Conservation (phyloP, 2,113 vertebrate genomes). For the Tylochromis polylepis region DNA sequence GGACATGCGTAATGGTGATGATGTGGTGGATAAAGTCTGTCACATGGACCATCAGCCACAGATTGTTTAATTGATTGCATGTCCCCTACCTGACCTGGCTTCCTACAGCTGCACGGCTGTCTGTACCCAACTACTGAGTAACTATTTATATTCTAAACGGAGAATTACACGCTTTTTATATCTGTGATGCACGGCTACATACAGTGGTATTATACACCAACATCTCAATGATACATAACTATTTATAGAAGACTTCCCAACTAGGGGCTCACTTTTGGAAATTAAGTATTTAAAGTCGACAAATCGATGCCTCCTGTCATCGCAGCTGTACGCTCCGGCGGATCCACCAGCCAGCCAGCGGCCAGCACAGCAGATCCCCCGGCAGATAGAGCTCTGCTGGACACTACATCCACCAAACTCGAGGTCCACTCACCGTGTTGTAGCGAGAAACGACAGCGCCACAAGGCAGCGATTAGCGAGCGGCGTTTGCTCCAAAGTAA, state of each 20-base stretch:
- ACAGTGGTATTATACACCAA: background rate
- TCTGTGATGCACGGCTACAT: background rate
- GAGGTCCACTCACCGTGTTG: conserved; percentile 62
- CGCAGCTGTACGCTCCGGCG: background rate
- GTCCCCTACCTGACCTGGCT: conserved; percentile 19
- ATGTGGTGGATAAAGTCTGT: conserved; percentile 29
- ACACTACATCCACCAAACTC: conserved; percentile 11
- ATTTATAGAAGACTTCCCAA: background rate
- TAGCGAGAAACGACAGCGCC: conserved; percentile 10
- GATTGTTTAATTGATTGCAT: conserved; percentile 26
- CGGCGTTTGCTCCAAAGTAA: conserved; percentile 17
- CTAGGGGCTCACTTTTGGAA: background rate
- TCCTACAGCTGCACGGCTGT: background rate
- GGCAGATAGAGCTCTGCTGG: background rate
- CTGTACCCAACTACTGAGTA: background rate
- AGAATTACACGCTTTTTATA: background rate
- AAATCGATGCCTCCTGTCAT: background rate
- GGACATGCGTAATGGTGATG: conserved; percentile 48
- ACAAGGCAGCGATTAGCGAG: conserved; percentile 1
- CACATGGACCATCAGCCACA: conserved; percentile 35
- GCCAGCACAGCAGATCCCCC: background rate
- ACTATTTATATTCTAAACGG: background rate
- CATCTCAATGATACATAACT: background rate
- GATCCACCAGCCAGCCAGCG: background rate
- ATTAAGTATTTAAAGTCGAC: conserved; percentile 19